Evolutionary conservation across 37 sponge, comb jelly and placozoan genomes (phyloP).

Genomic region (Oopsacas minuta): DNA sequence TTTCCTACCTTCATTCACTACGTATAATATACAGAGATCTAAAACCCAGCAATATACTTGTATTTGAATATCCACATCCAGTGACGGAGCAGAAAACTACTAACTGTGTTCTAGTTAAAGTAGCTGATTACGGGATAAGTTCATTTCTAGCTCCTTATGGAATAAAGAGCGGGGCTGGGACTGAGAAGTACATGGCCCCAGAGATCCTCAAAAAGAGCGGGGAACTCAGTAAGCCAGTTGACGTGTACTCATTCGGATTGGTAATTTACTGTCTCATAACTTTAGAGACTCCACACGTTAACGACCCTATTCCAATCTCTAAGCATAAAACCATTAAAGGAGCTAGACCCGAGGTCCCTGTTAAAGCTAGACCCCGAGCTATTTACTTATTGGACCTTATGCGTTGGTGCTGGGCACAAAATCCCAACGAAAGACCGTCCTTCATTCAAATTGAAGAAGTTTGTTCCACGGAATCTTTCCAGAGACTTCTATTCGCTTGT

Average conservation of each 20-base stretch:
- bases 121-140: conserved; percentile 25
- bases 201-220: conserved; percentile 7
- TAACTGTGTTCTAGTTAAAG: conserved; percentile 18
- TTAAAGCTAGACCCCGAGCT: conserved; percentile 7
- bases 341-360: background rate
- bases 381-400: conserved; percentile 10
- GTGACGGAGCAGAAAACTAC: background rate
- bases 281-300: background rate
- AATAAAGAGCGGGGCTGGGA: background rate
- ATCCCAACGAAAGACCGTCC: background rate
- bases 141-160: conserved; percentile 11
- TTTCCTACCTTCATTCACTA: conserved; percentile 25
- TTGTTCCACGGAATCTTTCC: background rate
- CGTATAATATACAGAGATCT: conserved; percentile 24
- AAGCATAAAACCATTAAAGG: background rate
- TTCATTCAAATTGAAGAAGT: background rate
- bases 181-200: conserved; percentile 28
- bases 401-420: conserved; percentile 14
- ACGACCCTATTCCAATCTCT: background rate
- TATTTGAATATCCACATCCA: conserved; percentile 7
- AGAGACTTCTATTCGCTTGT: background rate
- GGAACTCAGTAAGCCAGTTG: conserved; percentile 12
- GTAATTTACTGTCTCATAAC: conserved; percentile 22
- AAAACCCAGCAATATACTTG: conserved; percentile 24
- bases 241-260: conserved; percentile 22